Percentiles rank a stretch among this genome's conserved stretches.
Evolutionary conservation across 2,797 vertebrate genomes (phyloP).

Genomic region (Danio jaintianensis): DNA sequence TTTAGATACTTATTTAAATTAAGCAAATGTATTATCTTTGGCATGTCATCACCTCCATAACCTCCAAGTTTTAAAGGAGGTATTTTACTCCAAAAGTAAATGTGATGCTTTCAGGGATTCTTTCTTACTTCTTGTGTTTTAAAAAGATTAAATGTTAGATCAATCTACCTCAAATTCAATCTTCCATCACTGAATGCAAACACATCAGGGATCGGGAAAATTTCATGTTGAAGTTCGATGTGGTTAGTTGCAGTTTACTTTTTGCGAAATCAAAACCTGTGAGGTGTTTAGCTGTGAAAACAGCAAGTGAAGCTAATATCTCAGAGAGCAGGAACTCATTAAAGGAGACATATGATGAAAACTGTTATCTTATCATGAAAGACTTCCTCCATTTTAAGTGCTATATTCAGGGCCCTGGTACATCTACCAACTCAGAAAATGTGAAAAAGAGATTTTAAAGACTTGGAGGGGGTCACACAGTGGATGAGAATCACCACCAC

Average conservation of each 20-base stretch:
- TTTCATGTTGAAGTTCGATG: background rate
- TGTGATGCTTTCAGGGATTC: background rate
- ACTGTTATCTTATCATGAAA: too few relatives aligned
- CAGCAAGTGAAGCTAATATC: constrained; percentile 2
- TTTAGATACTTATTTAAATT: too few relatives aligned
- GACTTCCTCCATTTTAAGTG: too few relatives aligned
- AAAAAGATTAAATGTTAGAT: background rate
- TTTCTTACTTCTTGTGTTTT: constrained; percentile 1
- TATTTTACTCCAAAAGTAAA: background rate
- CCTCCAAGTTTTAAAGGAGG: background rate
- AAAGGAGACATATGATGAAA: too few relatives aligned
- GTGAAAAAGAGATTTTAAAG: too few relatives aligned
- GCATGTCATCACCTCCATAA: background rate
- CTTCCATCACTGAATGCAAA: background rate
- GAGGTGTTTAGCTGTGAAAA: constrained; percentile 6
- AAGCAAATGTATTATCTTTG: background rate
- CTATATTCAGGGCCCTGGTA: too few relatives aligned
- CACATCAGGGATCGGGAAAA: background rate
- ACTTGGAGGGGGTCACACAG: too few relatives aligned
- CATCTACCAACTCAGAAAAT: too few relatives aligned
- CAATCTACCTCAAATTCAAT: constrained; percentile 14
- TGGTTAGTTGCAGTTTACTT: background rate
- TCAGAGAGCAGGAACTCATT: background rate
- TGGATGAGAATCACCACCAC: too few relatives aligned
- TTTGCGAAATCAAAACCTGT: background rate